Percentiles rank a stretch among this genome's conserved stretches.
Evolutionary conservation across 2,113 vertebrate genomes (phyloP).

Genomic region (Dascyllus trimaculatus): DNA sequence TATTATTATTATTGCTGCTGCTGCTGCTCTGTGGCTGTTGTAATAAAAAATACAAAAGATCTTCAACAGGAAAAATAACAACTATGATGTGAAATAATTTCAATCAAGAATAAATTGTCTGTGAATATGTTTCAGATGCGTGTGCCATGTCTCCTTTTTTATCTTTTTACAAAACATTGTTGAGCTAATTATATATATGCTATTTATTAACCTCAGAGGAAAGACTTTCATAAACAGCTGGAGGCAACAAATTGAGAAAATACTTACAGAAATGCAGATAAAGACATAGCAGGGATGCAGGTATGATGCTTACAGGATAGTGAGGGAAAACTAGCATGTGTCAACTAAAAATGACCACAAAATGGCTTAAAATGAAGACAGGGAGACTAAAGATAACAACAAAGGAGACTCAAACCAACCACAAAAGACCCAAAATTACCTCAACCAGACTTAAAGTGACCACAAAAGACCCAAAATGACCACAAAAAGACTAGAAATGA

Average conservation of each 20-base stretch:
- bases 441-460: not conserved
- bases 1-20: slow-evolving; percentile 86
- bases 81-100: slow-evolving; percentile 97
- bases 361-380: too few relatives aligned
- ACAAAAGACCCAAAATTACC: not conserved
- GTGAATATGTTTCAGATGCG: slow-evolving; percentile 91
- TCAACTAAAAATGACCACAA: too few relatives aligned
- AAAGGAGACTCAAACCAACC: not conserved
- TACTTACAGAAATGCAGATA: too few relatives aligned
- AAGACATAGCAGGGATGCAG: too few relatives aligned
- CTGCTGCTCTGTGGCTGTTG: slow-evolving; percentile 96
- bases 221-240: too few relatives aligned
- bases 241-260: too few relatives aligned
- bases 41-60: slow-evolving; percentile 88
- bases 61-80: slow-evolving; percentile 86
- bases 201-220: too few relatives aligned
- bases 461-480: too few relatives aligned
- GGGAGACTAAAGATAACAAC: not conserved
- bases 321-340: too few relatives aligned
- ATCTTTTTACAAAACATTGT: not conserved
- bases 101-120: slow-evolving; percentile 96
- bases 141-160: slow-evolving; percentile 61
- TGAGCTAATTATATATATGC: too few relatives aligned
- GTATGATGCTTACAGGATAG: too few relatives aligned
- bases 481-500: too few relatives aligned